phyloP scores from a whole-genome alignment of 1,140 invertebrate genomes.

The Polyergus mexicanus region DNA sequence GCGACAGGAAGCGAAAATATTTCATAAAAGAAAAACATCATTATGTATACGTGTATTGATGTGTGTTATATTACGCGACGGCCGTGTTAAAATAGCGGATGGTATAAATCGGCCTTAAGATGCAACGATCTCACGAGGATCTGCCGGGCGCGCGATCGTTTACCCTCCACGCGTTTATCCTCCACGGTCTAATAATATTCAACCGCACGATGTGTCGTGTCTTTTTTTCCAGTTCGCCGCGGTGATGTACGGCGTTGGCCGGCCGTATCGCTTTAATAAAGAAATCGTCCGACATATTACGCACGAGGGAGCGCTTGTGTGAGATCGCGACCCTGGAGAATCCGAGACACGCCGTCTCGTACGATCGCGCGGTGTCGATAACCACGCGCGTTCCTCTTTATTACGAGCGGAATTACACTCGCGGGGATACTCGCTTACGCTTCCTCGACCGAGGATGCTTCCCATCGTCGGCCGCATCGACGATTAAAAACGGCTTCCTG shows the following conservation, averaged over 20 bases:
- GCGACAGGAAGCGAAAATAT: slow-evolving; percentile 10
- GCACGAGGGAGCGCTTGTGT: slow-evolving; percentile 37
- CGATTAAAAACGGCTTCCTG: slow-evolving; percentile 59
- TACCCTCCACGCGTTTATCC: slow-evolving; percentile 38
- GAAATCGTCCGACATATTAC: slow-evolving; percentile 55
- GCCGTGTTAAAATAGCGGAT: not conserved
- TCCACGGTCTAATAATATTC: slow-evolving; percentile 64
- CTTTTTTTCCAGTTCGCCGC: slow-evolving; percentile 42
- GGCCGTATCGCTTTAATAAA: slow-evolving; percentile 56
- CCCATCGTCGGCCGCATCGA: slow-evolving; percentile 23
- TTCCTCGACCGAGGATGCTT: slow-evolving; percentile 26
- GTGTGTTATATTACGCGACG: slow-evolving; percentile 14
- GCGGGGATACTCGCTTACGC: slow-evolving; percentile 39
- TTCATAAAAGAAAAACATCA: not conserved
- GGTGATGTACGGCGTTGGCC: slow-evolving; percentile 52
- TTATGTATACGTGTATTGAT: not conserved
- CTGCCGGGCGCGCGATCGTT: slow-evolving; percentile 38
- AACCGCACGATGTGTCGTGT: slow-evolving; percentile 37
- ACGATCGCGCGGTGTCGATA: slow-evolving; percentile 56
- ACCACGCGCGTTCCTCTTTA: slow-evolving; percentile 56
- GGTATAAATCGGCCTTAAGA: slow-evolving; percentile 41
- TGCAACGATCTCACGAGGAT: slow-evolving; percentile 48
- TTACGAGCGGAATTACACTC: slow-evolving; percentile 60
- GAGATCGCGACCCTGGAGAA: slow-evolving; percentile 44
- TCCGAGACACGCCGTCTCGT: slow-evolving; percentile 17